phyloP scores from a whole-genome alignment of 2,797 vertebrate species.

The Cryptoblepharus egeriae region DNA sequence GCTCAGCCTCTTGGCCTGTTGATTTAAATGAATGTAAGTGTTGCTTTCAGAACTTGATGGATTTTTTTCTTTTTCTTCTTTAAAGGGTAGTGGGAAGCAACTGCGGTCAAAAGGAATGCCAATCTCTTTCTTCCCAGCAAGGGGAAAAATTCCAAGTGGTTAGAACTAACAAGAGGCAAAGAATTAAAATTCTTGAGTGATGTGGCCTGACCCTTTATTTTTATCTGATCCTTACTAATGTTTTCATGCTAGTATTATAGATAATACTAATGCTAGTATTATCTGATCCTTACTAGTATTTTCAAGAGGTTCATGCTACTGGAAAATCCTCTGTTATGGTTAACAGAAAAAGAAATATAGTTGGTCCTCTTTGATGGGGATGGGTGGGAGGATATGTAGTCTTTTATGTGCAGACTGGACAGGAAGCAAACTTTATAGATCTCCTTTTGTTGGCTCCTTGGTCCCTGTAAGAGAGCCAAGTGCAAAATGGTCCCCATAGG shows the following conservation, averaged over 20 bases:
- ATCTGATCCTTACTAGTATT: neutral
- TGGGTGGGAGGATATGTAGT: too few relatives aligned
- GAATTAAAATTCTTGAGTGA: conserved; percentile 4
- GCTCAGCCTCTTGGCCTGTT: neutral
- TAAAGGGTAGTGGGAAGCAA: neutral
- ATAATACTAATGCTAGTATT: too few relatives aligned
- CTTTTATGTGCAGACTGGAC: too few relatives aligned
- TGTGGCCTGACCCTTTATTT: neutral
- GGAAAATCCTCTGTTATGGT: neutral
- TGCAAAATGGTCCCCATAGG: too few relatives aligned
- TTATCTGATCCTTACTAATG: neutral
- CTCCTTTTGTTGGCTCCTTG: too few relatives aligned
- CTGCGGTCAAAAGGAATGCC: neutral
- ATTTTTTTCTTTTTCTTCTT: neutral
- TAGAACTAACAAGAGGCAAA: neutral
- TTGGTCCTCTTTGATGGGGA: neutral
- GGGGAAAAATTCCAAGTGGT: neutral
- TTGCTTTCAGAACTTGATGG: too few relatives aligned
- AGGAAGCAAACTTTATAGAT: too few relatives aligned
- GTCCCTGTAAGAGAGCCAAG: too few relatives aligned
- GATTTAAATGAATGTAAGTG: neutral
- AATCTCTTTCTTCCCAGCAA: too few relatives aligned
- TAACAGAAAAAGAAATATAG: neutral
- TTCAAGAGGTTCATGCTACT: neutral
- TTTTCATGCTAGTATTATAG: too few relatives aligned